Base-by-base conservation (phyloP, 2,113 vertebrate genomes). In the Pholis gunnellus region DNA sequence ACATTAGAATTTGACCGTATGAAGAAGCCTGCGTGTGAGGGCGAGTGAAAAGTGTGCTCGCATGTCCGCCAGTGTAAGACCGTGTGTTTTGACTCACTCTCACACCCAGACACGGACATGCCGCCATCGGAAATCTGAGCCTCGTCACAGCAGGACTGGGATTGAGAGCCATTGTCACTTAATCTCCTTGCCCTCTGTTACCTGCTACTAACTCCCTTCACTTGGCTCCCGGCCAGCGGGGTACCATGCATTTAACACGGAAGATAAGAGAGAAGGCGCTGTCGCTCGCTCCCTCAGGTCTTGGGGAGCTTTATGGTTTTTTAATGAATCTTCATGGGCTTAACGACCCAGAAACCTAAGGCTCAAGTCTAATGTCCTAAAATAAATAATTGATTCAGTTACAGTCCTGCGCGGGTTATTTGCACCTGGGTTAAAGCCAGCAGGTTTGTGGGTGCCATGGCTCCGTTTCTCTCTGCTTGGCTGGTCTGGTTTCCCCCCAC, bases 371-470 rank as follows among this genome's bases (percentile, higher is more conserved):
- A 84, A 84, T 87, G 72, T 89, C 79, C 81, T 66, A 76, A 80
- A 90, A 83, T 91, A 92, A 92, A 94, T 91, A 85, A 91, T 87
- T 90, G 88, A 91, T 91, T 84, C 40, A 15, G 74, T 88, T 86
- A 81, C 79, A 87, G 68, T 77, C 17, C 73, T 81, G 78, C 42
- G 13, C 17, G 59, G 36, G 59, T 54, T 79, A 22, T 76, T 75
- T 83, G 56, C 71, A 71, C n/a, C 29, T 5, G 38, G n/a, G 79
- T 84, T 56, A 73, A 69, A 75, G 46, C 71, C 79, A 80, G 81
- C 75, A 90, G 86, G 88, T 85, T 84, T 72, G 70, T 54, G 34
- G 66, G 67, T 81, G 81, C 57, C 44, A 2, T 13, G 57, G 60
- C 72, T 83, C 10, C 31, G 59, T 75, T 25, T 59, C 27, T 70